phyloP scores from a whole-genome alignment of 2,113 vertebrate genomes.

The Phalacrocorax brasilianus region DNA sequence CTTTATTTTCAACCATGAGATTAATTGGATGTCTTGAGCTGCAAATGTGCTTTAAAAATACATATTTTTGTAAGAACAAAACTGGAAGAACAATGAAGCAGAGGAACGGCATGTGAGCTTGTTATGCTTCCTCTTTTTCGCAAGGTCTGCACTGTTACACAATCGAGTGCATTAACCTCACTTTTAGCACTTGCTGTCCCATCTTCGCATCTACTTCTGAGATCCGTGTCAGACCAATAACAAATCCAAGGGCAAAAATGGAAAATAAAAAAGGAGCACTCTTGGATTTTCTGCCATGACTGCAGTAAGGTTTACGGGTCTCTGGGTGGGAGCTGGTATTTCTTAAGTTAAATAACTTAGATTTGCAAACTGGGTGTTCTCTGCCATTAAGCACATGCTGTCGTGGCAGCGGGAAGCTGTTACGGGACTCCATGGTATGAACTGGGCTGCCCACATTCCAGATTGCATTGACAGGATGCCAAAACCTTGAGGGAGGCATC shows the following conservation, averaged over 20 bases:
- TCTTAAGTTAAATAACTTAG: neutral
- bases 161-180: neutral
- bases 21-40: neutral
- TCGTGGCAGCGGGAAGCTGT: neutral
- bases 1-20: neutral
- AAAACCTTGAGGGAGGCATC: neutral
- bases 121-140: neutral
- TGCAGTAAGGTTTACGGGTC: neutral
- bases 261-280: neutral
- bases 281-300: neutral
- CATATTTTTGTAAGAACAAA: neutral
- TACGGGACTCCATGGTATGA: fast-evolving
- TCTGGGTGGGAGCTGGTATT: neutral
- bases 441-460: too few species aligned
- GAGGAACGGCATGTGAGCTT: neutral
- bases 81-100: neutral
- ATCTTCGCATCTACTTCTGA: neutral
- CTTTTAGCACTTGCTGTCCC: neutral
- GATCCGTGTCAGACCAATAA: neutral
- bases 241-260: neutral
- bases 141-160: neutral
- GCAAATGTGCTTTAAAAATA: neutral
- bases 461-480: too few species aligned
- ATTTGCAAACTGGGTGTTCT: neutral
- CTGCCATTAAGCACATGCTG: neutral